Evolutionary conservation across 2,113 vertebrate species (phyloP).

Genomic region (Nibea coibor): DNA sequence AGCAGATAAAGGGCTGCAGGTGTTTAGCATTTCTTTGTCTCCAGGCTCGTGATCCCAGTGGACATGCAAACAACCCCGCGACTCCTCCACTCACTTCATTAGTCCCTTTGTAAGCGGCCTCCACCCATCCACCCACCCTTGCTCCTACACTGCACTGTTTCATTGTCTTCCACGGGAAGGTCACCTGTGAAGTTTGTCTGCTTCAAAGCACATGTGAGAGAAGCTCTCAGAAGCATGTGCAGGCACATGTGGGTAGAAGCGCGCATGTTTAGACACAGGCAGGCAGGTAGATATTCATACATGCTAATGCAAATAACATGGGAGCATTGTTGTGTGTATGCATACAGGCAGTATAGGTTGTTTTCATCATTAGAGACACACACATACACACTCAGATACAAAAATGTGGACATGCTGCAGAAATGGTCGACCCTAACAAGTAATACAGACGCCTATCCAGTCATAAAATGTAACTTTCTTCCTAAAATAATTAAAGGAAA

Average conservation of each 20-base stretch:
- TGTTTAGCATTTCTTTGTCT: constrained; percentile 76
- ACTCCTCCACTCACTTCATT: constrained; percentile 59
- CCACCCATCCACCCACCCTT: constrained; percentile 15
- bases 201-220: constrained; percentile 39
- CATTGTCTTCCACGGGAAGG: constrained; percentile 51
- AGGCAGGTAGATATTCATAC: not conserved
- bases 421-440: not conserved
- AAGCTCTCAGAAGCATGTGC: constrained; percentile 2
- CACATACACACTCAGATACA: not conserved
- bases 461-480: not conserved
- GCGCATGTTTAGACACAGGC: not conserved
- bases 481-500: not conserved
- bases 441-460: too few species aligned
- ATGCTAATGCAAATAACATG: not conserved
- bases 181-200: constrained; percentile 58
- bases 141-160: constrained; percentile 15
- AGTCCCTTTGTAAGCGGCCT: constrained; percentile 42
- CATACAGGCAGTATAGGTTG: not conserved
- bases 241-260: constrained; percentile 8
- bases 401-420: not conserved
- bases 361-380: not conserved
- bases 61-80: constrained; percentile 25
- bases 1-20: constrained; percentile 50
- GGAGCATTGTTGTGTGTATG: not conserved
- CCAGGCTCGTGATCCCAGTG: constrained; percentile 47